These are phyloP conservation scores for Euborellia annulipes DNA, from an alignment of 1,140 invertebrate species.

Conservation along the genomic window DNA sequence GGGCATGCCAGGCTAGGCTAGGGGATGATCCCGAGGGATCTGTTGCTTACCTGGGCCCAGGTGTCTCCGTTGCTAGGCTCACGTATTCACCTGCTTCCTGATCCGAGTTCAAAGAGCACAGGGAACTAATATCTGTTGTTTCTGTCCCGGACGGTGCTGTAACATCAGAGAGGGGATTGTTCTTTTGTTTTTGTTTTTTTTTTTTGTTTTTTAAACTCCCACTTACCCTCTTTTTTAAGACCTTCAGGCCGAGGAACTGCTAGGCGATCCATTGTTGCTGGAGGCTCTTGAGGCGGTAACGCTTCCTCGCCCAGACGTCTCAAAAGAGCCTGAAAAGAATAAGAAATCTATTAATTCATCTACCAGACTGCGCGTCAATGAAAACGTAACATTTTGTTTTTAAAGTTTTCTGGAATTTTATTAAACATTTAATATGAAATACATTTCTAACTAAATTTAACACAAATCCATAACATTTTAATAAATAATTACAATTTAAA, in stretches of 20 bases:
- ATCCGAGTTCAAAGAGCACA: slow-evolving; percentile 38
- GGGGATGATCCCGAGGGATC: no score
- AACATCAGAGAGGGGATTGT: slow-evolving; percentile 10
- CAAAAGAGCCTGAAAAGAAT: slow-evolving; percentile 33
- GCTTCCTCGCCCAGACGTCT: slow-evolving; percentile 37
- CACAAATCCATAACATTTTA: no score
- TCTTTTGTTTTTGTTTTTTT: no score
- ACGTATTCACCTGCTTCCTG: slow-evolving; percentile 36
- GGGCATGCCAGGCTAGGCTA: no score
- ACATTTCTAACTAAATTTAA: no score
- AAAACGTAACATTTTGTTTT: no score
- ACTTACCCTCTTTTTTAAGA: slow-evolving; percentile 35
- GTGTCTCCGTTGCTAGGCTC: slow-evolving; percentile 25
- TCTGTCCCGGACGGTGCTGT: slow-evolving; percentile 35
- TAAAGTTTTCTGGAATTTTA: no score
- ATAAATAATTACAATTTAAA: no score
- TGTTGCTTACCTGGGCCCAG: slow-evolving; percentile 20
- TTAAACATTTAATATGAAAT: no score
- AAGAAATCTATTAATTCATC: background rate
- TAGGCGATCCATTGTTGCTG: slow-evolving; percentile 18
- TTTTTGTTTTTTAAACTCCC: no score
- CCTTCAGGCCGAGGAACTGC: slow-evolving; percentile 21
- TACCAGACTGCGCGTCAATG: no score
- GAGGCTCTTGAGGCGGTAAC: slow-evolving; percentile 26
- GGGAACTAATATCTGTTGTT: slow-evolving; percentile 39